Evolutionary conservation across 2,113 vertebrate species (phyloP), one percentile per base, ranked within the genome.

Genomic region (Calyptommatus sinebrachiatus): DNA sequence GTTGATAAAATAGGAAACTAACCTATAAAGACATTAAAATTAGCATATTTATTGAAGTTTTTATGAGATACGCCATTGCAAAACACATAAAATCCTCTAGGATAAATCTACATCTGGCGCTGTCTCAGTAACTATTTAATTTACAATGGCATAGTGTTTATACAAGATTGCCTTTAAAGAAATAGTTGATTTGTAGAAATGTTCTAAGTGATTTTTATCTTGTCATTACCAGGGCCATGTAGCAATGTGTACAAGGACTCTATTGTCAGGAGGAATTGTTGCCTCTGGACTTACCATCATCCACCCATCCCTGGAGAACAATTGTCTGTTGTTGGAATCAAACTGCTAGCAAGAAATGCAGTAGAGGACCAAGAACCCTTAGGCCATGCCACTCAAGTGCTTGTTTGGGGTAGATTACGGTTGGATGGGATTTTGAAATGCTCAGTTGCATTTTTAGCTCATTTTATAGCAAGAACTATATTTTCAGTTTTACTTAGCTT

Each of bases 1-100:
- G 78, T 89, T 91, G 83, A 88, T 89, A 89, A 91, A 91, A 84
- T 86, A 90, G 84, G 83, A 88, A 89, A 83, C 74, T 84, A 71
- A 91, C 91, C 22, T 62, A 91, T 81, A 86, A 91, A 86, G 69
- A 86, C 88, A 81, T 89, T 88, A 84, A 84, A 89, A 90, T 91
- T 90, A 89, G 79, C 92, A 93, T 91, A 89, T 89, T 92, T 91
- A 92, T 91, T 92, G 78, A 79, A 46, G 8, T 74, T 92, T 92
- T 92, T 92, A 90, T 90, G 88, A 87, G 78, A 83, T 10, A 28
- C 46, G 50, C 81, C 88, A 70, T 84, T 7, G 2, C 72, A 90
- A 90, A 91, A 88, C 79, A 89, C 82, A 90, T 88, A 89, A 93
- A 92, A 87, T 85, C 83, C 82, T 88, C 80, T 82, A 89, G 90